These are phyloP conservation scores for Oplegnathus fasciatus DNA, from an alignment of 2,113 vertebrate species.

Conservation along the genomic window DNA sequence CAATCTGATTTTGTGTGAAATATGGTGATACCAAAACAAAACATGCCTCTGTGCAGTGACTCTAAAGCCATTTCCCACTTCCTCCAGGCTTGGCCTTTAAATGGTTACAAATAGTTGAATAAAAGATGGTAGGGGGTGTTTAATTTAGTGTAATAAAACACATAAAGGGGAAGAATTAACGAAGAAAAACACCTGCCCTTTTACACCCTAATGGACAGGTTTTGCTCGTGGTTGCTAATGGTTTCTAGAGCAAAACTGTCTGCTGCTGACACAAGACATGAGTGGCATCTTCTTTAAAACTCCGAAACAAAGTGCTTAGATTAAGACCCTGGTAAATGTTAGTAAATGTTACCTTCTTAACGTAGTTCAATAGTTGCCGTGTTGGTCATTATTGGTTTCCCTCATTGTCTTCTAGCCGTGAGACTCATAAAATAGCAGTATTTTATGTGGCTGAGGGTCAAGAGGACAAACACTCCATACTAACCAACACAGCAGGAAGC, in stretches of 20 bases:
- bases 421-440: conserved; percentile 99
- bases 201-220: too few relatives aligned
- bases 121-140: too few relatives aligned
- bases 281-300: not conserved
- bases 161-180: too few relatives aligned
- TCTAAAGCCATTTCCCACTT: not conserved
- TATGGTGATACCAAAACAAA: not conserved
- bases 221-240: too few relatives aligned
- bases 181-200: too few relatives aligned
- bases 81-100: too few relatives aligned
- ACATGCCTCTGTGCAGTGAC: not conserved
- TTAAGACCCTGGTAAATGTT: not conserved
- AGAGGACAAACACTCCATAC: conserved; percentile 99
- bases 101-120: too few relatives aligned
- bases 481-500: conserved; percentile 96
- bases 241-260: not conserved
- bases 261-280: not conserved
- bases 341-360: not conserved
- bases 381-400: not conserved
- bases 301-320: not conserved
- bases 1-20: not conserved
- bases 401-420: conserved; percentile 87
- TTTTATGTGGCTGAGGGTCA: conserved; percentile 99
- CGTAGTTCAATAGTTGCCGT: not conserved
- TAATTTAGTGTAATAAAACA: too few relatives aligned